Evolutionary conservation across 1,140 invertebrate genomes (phyloP).

Genomic region (Trachymyrmex septentrionalis): DNA sequence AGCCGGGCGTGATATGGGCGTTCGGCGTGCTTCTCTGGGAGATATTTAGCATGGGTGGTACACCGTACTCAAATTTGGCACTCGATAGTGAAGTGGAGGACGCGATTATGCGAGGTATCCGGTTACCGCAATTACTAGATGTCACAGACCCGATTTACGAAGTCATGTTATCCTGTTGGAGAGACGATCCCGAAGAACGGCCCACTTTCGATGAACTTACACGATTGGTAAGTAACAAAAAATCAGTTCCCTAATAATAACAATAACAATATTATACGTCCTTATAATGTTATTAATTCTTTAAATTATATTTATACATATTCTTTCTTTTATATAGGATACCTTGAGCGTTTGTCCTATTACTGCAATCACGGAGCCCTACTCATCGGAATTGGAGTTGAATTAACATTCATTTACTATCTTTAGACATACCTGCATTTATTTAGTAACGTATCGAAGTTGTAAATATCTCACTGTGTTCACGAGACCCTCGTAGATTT

Average conservation of each 20-base stretch:
- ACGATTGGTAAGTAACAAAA: conserved; percentile 80
- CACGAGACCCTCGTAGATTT: conserved; percentile 35
- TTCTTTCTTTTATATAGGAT: conserved; percentile 78
- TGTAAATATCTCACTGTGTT: conserved; percentile 60
- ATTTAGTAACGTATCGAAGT: conserved; percentile 3
- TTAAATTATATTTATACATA: conserved; percentile 11
- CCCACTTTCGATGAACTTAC: conserved; percentile 89
- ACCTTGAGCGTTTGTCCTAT: conserved; percentile 82
- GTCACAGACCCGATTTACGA: conserved; percentile 93
- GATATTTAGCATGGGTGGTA: conserved; percentile 93
- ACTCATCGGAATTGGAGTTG: conserved; percentile 82
- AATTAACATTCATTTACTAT: conserved; percentile 70
- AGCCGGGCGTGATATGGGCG: conserved; percentile 93
- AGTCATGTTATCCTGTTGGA: conserved; percentile 94
- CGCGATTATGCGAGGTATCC: conserved; percentile 89
- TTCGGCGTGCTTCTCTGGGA: conserved; percentile 95
- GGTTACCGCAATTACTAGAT: conserved; percentile 91
- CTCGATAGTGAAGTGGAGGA: conserved; percentile 90
- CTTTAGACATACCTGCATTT: conserved; percentile 48
- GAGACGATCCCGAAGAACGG: conserved; percentile 92
- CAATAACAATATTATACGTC: too few relatives aligned
- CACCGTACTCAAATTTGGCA: conserved; percentile 90
- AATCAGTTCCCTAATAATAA: not conserved
- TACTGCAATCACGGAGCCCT: conserved; percentile 82
- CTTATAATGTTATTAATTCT: not conserved